Evolutionary conservation across 2,113 vertebrate genomes (phyloP).

Genomic region (Pedetes capensis): DNA sequence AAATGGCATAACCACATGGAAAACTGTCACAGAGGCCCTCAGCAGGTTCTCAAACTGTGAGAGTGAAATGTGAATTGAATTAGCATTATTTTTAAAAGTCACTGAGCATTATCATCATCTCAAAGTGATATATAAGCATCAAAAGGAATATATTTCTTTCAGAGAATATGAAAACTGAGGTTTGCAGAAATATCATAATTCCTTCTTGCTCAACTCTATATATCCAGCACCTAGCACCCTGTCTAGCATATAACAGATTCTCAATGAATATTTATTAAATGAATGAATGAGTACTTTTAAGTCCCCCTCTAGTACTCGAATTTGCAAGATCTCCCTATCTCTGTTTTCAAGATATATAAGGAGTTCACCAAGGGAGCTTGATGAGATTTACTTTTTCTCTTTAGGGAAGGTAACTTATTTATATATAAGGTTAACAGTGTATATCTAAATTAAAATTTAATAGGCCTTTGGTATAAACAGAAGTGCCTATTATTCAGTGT

Average conservation of each 20-base stretch:
- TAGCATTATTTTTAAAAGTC: constrained; percentile 77
- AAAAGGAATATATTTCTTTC: constrained; percentile 65
- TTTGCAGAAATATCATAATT: constrained; percentile 46
- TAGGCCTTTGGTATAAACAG: constrained; percentile 71
- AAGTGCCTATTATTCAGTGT: constrained; percentile 67
- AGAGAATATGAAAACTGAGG: constrained; percentile 43
- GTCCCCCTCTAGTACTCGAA: not conserved
- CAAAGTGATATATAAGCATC: constrained; percentile 64
- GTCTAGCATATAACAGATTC: constrained; percentile 43
- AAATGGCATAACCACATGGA: constrained; percentile 65
- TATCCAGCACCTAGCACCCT: constrained; percentile 36
- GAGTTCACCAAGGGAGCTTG: constrained; percentile 53
- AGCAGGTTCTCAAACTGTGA: constrained; percentile 75
- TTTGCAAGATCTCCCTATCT: constrained; percentile 54
- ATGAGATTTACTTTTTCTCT: constrained; percentile 67
- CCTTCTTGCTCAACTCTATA: constrained; percentile 44
- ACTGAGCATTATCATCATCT: constrained; percentile 62
- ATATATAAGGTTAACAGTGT: constrained; percentile 69
- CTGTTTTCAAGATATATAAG: constrained; percentile 59
- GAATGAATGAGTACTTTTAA: constrained; percentile 63
- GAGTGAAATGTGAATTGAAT: constrained; percentile 73
- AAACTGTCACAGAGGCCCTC: constrained; percentile 66
- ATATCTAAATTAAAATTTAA: constrained; percentile 78
- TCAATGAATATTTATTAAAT: constrained; percentile 75
- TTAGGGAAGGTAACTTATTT: constrained; percentile 73